Evolutionary conservation across 1,140 invertebrate species (phyloP).

Genomic region (Sycophila sp.): DNA sequence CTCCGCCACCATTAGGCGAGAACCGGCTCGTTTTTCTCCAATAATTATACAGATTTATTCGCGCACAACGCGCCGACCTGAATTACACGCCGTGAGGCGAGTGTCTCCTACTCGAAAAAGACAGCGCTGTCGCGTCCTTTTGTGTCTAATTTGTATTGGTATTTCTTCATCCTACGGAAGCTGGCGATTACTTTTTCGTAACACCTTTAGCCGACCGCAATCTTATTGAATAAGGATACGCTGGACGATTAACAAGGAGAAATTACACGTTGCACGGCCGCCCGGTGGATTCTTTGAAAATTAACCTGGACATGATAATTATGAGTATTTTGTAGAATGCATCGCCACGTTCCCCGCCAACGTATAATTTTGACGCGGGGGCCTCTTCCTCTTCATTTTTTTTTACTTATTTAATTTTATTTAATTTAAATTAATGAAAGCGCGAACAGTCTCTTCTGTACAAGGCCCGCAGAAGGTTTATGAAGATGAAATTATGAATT

Average conservation of each 20-base stretch:
- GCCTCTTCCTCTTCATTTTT: no score
- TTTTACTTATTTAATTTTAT: background rate
- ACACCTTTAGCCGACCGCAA: background rate
- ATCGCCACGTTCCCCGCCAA: background rate
- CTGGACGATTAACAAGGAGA: background rate
- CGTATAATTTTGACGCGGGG: constrained; percentile 8
- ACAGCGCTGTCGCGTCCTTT: no score
- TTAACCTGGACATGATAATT: constrained; percentile 17
- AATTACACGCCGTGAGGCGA: constrained; percentile 26
- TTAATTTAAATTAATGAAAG: no score
- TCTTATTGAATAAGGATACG: background rate
- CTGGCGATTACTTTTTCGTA: background rate
- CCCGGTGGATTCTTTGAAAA: background rate
- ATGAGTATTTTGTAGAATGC: background rate
- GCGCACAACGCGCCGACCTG: constrained; percentile 33
- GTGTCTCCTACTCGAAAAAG: no score
- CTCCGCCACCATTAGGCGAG: constrained; percentile 15
- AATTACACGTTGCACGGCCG: background rate
- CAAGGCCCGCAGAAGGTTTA: no score
- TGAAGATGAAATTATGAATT: no score
- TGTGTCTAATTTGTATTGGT: no score
- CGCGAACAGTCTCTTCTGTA: no score
- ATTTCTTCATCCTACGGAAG: constrained; percentile 10
- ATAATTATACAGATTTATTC: constrained; percentile 58
- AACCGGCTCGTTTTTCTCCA: constrained; percentile 32